Conservation (phyloP, 2,888 invertebrate genomes). For the Xylophagus ater region DNA sequence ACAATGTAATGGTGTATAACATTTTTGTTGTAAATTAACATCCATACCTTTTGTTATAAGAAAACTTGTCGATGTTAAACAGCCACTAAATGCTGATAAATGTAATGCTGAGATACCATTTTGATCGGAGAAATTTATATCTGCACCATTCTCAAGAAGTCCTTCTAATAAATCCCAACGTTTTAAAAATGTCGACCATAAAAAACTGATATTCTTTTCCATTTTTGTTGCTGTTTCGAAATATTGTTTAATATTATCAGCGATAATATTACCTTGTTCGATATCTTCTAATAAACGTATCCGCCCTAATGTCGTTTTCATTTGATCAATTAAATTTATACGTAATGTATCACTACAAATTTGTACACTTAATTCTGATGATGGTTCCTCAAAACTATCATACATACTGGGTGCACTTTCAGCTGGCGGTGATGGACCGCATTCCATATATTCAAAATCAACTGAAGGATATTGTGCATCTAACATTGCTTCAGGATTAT, state of each 20-base stretch:
- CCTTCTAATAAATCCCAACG: constrained; percentile 53
- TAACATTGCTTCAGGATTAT: constrained; percentile 45
- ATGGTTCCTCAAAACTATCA: constrained; percentile 67
- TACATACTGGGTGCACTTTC: constrained; percentile 72
- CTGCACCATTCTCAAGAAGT: constrained; percentile 56
- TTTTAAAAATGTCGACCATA: constrained; percentile 66
- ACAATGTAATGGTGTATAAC: constrained; percentile 76
- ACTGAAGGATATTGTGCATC: constrained; percentile 55
- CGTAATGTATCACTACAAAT: constrained; percentile 63
- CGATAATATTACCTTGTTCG: constrained; percentile 53
- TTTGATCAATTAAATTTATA: constrained; percentile 62
- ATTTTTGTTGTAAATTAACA: constrained; percentile 56
- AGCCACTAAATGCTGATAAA: constrained; percentile 68
- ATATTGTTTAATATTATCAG: constrained; percentile 44
- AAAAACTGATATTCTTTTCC: constrained; percentile 58
- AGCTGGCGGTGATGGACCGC: constrained; percentile 67
- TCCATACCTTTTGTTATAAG: constrained; percentile 57
- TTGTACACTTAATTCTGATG: constrained; percentile 57
- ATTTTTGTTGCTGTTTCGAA: constrained; percentile 49
- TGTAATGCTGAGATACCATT: constrained; percentile 66
- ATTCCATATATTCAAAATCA: constrained; percentile 67
- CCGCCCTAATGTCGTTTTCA: constrained; percentile 56
- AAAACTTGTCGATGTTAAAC: constrained; percentile 55
- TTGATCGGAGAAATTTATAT: constrained; percentile 57
- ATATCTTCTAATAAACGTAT: constrained; percentile 60